phyloP scores from a whole-genome alignment of 2,113 vertebrate genomes.

The Lanius collurio region DNA sequence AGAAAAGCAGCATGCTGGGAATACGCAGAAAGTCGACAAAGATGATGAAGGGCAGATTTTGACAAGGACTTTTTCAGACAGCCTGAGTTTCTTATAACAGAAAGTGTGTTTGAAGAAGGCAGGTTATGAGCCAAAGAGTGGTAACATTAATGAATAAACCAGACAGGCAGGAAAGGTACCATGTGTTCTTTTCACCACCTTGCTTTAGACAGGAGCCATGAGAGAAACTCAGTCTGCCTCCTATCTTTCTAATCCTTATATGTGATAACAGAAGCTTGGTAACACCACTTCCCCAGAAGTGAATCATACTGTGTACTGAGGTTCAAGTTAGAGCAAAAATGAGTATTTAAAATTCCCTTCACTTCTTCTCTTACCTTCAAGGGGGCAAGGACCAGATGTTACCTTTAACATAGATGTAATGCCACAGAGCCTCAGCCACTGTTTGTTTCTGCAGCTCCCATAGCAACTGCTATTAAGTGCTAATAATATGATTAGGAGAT shows the following conservation, averaged over 20 bases:
- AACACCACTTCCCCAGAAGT: not conserved
- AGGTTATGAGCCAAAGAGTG: not conserved
- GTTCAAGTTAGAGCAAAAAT: not conserved
- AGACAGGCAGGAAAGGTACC: not conserved
- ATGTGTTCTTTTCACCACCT: not conserved
- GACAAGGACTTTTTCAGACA: conserved; percentile 18
- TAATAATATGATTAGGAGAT: conserved; percentile 28
- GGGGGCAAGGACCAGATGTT: conserved; percentile 44
- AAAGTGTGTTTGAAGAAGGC: conserved; percentile 24
- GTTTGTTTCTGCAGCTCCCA: conserved; percentile 31
- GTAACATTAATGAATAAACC: conserved; percentile 3
- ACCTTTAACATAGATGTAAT: conserved; percentile 14
- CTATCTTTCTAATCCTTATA: not conserved
- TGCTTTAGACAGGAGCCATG: not conserved
- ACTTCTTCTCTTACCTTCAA: conserved; percentile 11
- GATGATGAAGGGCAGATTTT: conserved; percentile 29
- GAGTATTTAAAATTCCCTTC: conserved; percentile 49
- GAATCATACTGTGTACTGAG: not conserved
- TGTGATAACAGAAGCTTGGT: not conserved
- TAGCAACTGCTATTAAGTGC: conserved; percentile 31
- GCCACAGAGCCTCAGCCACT: not conserved
- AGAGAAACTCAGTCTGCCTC: not conserved
- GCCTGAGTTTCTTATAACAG: not conserved
- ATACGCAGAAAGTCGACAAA: not conserved
- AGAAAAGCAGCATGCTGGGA: not conserved